Evolutionary conservation across 2,888 invertebrate species (phyloP).

Genomic region (Synergus gifuensis): DNA sequence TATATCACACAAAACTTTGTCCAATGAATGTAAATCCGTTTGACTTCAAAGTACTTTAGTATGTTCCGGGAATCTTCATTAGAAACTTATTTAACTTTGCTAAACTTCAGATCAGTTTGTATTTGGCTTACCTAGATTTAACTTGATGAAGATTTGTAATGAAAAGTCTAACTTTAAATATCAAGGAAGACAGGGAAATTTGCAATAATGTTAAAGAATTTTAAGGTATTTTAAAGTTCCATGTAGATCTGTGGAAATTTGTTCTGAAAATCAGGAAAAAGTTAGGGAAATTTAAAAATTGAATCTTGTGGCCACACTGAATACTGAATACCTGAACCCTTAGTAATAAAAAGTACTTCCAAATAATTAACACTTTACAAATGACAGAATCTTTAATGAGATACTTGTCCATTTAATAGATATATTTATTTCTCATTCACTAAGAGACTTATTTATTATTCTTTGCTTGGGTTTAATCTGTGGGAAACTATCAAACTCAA

Average conservation of each 20-base stretch:
- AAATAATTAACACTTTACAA: background rate
- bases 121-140: background rate
- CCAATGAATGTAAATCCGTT: background rate
- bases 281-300: too few relatives aligned
- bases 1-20: too few relatives aligned
- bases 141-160: background rate
- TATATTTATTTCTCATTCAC: background rate
- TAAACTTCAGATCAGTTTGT: too few relatives aligned
- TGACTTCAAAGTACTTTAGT: background rate
- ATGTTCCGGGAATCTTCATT: constrained; percentile 3
- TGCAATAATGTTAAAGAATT: too few relatives aligned
- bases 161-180: background rate
- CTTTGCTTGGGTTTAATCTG: background rate
- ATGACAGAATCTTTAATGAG: background rate
- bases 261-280: too few relatives aligned
- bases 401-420: background rate
- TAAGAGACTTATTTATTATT: background rate
- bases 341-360: background rate
- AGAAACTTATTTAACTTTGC: constrained; percentile 1
- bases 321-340: background rate
- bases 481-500: background rate
- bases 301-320: too few relatives aligned
- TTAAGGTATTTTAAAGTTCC: too few relatives aligned
- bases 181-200: too few relatives aligned
- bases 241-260: too few relatives aligned